Conservation (phyloP, 1,140 invertebrate genomes). For the Lepidurus arcticus region DNA sequence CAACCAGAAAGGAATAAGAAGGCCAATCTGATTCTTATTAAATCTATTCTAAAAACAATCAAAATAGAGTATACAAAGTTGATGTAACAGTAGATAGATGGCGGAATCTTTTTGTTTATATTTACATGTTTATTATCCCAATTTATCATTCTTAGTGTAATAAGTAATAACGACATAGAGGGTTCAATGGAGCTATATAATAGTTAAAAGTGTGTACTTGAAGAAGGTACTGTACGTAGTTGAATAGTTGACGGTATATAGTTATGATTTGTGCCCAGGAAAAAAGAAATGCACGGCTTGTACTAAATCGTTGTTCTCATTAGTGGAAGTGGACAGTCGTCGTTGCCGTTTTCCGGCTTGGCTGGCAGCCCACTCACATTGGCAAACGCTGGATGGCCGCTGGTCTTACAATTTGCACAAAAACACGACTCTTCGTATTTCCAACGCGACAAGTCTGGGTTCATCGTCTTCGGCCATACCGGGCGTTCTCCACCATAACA, state of each 20-base stretch:
- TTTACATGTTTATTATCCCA: no score
- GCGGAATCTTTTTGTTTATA: no score
- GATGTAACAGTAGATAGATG: no score
- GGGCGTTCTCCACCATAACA: conserved; percentile 27
- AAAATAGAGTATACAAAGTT: no score
- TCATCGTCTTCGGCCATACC: conserved; percentile 33
- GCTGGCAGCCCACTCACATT: conserved; percentile 67
- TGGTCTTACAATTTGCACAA: conserved; percentile 65
- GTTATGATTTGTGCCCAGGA: conserved; percentile 24
- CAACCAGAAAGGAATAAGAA: no score
- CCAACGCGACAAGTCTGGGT: conserved; percentile 40
- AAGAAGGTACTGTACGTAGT: not conserved
- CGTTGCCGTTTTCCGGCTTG: conserved; percentile 68
- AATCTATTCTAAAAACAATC: no score
- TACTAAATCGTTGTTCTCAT: conserved; percentile 28
- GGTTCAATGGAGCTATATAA: no score
- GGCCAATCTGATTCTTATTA: no score
- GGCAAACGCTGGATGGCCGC: conserved; percentile 68
- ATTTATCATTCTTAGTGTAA: no score
- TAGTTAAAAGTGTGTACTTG: no score
- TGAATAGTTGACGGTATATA: conserved; percentile 22
- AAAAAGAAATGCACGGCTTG: not conserved
- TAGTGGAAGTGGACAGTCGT: conserved; percentile 52
- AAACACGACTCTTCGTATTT: conserved; percentile 63
- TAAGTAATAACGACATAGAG: no score